These are phyloP conservation scores for Fistularia tabacaria DNA, from an alignment of 2,797 vertebrate genomes.

Conservation along the genomic window DNA sequence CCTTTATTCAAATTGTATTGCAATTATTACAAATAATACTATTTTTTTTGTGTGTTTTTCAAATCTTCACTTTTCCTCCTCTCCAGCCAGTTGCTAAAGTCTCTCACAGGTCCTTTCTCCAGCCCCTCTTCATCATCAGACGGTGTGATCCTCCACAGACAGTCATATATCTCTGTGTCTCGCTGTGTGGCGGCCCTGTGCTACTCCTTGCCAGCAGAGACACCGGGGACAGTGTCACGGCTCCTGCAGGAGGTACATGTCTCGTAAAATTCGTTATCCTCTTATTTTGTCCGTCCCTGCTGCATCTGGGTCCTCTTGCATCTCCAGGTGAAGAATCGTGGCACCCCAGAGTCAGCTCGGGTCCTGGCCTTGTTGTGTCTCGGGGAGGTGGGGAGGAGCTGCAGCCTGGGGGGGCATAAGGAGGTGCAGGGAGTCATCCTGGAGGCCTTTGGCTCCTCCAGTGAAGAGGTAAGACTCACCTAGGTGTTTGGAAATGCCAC, in stretches of 20 bases:
- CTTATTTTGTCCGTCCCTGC: too few species aligned
- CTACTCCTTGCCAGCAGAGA: constrained; percentile 81
- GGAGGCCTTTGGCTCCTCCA: constrained; percentile 85
- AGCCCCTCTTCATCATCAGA: constrained; percentile 24
- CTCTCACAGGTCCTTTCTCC: constrained; percentile 79
- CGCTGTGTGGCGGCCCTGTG: constrained; percentile 87
- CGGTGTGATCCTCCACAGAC: constrained; percentile 73
- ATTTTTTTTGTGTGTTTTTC: too few species aligned
- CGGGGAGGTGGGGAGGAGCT: constrained; percentile 85
- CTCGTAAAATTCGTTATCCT: too few species aligned
- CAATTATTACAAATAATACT: too few species aligned
- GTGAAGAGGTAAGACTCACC: constrained; percentile 74
- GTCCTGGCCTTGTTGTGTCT: constrained; percentile 87
- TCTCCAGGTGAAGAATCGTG: constrained; percentile 72
- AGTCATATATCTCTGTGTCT: constrained; percentile 83
- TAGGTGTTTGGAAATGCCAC: too few species aligned
- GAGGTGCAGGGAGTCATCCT: constrained; percentile 86
- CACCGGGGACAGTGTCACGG: constrained; percentile 65
- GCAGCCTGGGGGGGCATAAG: constrained; percentile 78
- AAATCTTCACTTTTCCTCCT: background rate
- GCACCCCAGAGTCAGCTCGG: constrained; percentile 74
- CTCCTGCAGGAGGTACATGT: constrained; percentile 77
- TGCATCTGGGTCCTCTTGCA: background rate
- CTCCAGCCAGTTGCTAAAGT: constrained; percentile 75
- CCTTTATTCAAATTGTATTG: too few species aligned